Percentiles rank a stretch among this genome's conserved stretches.
Evolutionary conservation across 2,797 vertebrate genomes (phyloP).

Genomic region (Holocentrus rufus): DNA sequence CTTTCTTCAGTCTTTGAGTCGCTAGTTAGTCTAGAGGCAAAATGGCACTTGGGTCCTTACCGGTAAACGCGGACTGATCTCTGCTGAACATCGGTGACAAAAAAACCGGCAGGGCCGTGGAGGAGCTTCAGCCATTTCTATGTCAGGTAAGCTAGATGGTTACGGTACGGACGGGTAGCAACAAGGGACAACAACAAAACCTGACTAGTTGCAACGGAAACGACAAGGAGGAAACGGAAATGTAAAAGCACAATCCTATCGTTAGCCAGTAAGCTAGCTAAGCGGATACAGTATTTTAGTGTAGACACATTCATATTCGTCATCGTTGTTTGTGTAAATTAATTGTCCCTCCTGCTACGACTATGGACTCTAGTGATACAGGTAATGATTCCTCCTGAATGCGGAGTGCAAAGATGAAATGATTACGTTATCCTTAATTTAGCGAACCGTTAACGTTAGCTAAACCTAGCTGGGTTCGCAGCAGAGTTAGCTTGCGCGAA

Average conservation of each 20-base stretch:
- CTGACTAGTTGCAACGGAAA: conserved; percentile 36
- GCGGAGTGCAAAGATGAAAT: background rate
- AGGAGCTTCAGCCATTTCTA: conserved; percentile 92
- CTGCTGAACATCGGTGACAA: conserved; percentile 92
- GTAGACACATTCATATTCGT: background rate
- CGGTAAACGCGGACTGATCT: conserved; percentile 91
- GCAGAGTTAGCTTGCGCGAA: background rate
- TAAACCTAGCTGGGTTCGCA: conserved; percentile 4
- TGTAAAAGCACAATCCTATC: background rate
- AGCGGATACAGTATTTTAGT: background rate
- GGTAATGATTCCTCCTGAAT: conserved; percentile 39
- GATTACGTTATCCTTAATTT: background rate
- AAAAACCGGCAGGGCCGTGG: conserved; percentile 90
- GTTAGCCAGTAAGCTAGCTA: conserved; percentile 13
- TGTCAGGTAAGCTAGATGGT: conserved; percentile 14
- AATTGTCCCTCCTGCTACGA: conserved; percentile 12
- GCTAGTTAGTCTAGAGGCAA: background rate
- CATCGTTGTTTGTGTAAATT: conserved; percentile 5
- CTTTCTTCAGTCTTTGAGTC: too few species aligned
- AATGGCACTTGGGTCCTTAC: conserved; percentile 75
- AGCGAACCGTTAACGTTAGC: background rate
- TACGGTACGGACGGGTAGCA: conserved; percentile 57
- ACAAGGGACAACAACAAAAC: conserved; percentile 61
- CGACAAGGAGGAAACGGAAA: conserved; percentile 43
- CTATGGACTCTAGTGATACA: conserved; percentile 73